Percentiles rank a stretch among this genome's conserved stretches.
These are phyloP conservation scores for Girardinus metallicus DNA, from an alignment of 2,797 vertebrate genomes.

Conservation along the genomic window DNA sequence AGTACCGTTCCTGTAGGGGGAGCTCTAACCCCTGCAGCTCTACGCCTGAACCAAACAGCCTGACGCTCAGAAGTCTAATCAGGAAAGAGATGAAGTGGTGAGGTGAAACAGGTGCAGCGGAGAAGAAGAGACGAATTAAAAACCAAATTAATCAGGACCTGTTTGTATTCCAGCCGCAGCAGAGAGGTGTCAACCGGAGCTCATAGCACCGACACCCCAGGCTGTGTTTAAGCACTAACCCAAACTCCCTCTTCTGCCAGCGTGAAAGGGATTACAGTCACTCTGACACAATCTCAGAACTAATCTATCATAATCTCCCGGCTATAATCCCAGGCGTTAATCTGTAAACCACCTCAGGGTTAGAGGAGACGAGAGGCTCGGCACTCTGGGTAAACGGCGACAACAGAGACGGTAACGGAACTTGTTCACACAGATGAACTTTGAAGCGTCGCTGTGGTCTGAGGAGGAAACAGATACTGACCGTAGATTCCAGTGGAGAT, in stretches of 20 bases:
- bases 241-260: constrained; percentile 53
- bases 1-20: neutral
- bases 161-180: constrained; percentile 32
- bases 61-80: constrained; percentile 5
- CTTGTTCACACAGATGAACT: constrained; percentile 14
- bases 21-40: neutral
- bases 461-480: constrained; percentile 58
- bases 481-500: constrained; percentile 86
- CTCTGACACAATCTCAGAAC: constrained; percentile 78
- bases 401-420: constrained; percentile 23
- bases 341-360: constrained; percentile 76
- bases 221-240: constrained; percentile 54
- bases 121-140: constrained; percentile 17
- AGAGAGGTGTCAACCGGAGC: constrained; percentile 31
- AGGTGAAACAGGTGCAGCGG: constrained; percentile 11
- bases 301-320: constrained; percentile 81
- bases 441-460: constrained; percentile 10
- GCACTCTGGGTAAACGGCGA: constrained; percentile 39
- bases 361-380: constrained; percentile 52
- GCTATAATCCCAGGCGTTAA: constrained; percentile 76
- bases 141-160: constrained; percentile 34
- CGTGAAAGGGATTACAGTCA: constrained; percentile 75
- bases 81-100: constrained; percentile 5
- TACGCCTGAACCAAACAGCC: neutral
- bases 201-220: constrained; percentile 39